phyloP scores from a whole-genome alignment of 1,140 invertebrate species.

The Drosophila kikkawai region DNA sequence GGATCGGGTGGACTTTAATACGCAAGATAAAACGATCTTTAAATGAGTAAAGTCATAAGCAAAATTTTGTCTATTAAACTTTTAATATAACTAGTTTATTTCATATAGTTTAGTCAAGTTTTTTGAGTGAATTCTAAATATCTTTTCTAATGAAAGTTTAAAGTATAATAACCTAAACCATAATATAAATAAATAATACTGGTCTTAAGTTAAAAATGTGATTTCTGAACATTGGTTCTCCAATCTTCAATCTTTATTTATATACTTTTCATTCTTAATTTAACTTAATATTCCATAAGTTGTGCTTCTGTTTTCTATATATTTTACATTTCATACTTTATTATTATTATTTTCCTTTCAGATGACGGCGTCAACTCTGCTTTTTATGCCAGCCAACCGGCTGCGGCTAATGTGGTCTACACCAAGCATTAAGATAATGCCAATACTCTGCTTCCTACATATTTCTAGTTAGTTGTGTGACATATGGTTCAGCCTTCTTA shows the following conservation, averaged over 20 bases:
- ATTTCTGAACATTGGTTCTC: no score
- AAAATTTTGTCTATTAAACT: background rate
- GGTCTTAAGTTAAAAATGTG: no score
- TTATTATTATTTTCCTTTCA: conserved; percentile 19
- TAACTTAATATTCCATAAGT: background rate
- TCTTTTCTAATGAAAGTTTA: no score
- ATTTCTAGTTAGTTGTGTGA: conserved; percentile 17
- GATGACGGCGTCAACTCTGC: conserved; percentile 74
- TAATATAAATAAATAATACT: no score
- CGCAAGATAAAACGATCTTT: background rate
- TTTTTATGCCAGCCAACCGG: conserved; percentile 65
- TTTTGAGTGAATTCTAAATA: no score
- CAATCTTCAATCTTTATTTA: no score
- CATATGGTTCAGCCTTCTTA: conserved; percentile 41
- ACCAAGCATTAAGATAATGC: conserved; percentile 50
- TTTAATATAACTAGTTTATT: no score
- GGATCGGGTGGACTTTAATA: background rate
- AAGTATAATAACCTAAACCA: no score
- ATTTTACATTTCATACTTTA: background rate
- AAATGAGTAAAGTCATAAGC: background rate
- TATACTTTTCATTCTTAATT: background rate
- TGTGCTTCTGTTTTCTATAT: background rate
- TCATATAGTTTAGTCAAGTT: no score
- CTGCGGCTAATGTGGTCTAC: conserved; percentile 64
- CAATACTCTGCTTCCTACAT: conserved; percentile 5